Evolutionary conservation across 1,140 invertebrate genomes (phyloP).

Genomic region (Caenorhabditis remanei): DNA sequence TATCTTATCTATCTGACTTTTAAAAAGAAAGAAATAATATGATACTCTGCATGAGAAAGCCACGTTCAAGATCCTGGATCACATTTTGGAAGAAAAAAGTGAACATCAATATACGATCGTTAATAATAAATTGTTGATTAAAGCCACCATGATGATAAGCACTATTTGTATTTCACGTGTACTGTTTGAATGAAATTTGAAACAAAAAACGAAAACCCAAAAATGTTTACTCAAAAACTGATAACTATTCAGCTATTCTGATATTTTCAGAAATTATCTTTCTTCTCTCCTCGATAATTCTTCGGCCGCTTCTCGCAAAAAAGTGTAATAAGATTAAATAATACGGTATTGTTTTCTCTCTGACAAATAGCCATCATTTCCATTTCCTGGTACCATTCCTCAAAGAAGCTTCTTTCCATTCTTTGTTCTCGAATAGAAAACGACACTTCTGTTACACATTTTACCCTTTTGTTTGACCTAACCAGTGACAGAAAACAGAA

Average conservation of each 20-base stretch:
- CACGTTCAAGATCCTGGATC: background rate
- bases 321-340: conserved; percentile 2
- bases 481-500: background rate
- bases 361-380: background rate
- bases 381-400: conserved; percentile 50
- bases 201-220: background rate
- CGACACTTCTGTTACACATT: conserved; percentile 3
- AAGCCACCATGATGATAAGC: conserved; percentile 15
- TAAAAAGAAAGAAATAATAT: background rate
- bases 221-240: background rate
- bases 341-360: background rate
- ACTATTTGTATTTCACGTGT: background rate
- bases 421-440: conserved; percentile 15
- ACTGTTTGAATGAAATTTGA: background rate
- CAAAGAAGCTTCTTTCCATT: background rate
- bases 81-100: background rate
- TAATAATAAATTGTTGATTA: conserved; percentile 47
- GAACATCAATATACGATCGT: conserved; percentile 5
- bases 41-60: conserved; percentile 42
- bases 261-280: background rate
- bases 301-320: background rate
- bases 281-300: background rate
- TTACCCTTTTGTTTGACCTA: conserved; percentile 51
- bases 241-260: background rate
- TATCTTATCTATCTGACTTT: background rate